Evolutionary conservation across 2,113 vertebrate species (phyloP).

Genomic region (Bubalus kerabau): DNA sequence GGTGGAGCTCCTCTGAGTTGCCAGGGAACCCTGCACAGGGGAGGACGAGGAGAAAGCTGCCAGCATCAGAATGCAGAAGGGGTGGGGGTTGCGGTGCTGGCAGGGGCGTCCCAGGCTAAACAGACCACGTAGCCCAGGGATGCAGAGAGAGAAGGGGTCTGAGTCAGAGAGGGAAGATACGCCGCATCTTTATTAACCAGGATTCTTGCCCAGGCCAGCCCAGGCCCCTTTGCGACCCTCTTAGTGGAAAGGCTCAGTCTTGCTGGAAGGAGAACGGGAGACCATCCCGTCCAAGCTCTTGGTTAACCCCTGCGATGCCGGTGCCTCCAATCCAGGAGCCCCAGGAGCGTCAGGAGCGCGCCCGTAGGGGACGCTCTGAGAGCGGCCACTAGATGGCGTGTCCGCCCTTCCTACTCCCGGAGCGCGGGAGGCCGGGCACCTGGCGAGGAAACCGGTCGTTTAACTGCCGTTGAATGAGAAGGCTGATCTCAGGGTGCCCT

Average conservation of each 20-base stretch:
- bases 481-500: not conserved
- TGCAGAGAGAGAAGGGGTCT: not conserved
- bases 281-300: not conserved
- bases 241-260: not conserved
- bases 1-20: not conserved
- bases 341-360: not conserved
- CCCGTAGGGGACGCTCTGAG: not conserved
- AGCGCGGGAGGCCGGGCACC: not conserved
- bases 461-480: not conserved
- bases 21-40: not conserved
- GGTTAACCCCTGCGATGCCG: not conserved
- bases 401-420: not conserved
- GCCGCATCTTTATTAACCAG: not conserved
- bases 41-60: not conserved
- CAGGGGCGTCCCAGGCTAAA: not conserved
- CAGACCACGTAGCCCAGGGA: not conserved
- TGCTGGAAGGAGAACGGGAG: not conserved
- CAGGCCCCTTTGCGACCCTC: not conserved
- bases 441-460: not conserved
- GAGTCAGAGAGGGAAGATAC: not conserved
- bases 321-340: accelerated
- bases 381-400: constrained; percentile 60
- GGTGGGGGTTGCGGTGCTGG: not conserved
- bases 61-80: not conserved
- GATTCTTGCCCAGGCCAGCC: not conserved